Conservation (phyloP, 2,888 invertebrate species). For the Agrochola lychnidis region DNA sequence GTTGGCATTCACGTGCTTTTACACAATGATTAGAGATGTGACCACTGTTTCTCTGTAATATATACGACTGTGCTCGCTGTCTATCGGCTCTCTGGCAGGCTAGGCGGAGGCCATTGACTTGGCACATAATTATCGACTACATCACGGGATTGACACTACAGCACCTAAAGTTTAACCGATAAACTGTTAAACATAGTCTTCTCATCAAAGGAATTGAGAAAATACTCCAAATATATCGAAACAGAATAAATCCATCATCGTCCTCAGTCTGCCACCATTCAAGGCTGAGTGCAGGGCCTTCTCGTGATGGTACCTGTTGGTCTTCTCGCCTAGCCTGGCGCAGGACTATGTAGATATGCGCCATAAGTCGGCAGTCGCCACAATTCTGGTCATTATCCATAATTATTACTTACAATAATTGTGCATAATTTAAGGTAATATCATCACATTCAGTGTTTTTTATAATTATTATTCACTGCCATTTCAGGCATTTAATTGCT, state of each 20-base stretch:
- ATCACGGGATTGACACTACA: not conserved
- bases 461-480: conserved; percentile 56
- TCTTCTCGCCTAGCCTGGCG: not conserved
- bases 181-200: not conserved
- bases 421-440: conserved; percentile 52
- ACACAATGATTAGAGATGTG: conserved; percentile 55
- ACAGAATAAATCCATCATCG: not conserved
- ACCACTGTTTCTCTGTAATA: conserved; percentile 58
- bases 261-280: not conserved
- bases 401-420: conserved; percentile 56
- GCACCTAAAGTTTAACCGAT: not conserved
- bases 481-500: conserved; percentile 58
- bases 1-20: conserved; percentile 69
- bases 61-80: conserved; percentile 54
- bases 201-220: not conserved
- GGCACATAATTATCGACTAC: not conserved
- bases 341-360: not conserved
- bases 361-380: conserved; percentile 61
- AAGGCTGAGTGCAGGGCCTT: not conserved
- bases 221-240: not conserved
- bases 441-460: conserved; percentile 33
- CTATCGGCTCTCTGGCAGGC: conserved; percentile 5
- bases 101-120: not conserved
- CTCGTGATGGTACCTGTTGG: too few species aligned
- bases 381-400: conserved; percentile 57